Evolutionary conservation across 2,113 vertebrate genomes (phyloP), one percentile per base, ranked within the genome.

Genomic region (Litocranius walleri): DNA sequence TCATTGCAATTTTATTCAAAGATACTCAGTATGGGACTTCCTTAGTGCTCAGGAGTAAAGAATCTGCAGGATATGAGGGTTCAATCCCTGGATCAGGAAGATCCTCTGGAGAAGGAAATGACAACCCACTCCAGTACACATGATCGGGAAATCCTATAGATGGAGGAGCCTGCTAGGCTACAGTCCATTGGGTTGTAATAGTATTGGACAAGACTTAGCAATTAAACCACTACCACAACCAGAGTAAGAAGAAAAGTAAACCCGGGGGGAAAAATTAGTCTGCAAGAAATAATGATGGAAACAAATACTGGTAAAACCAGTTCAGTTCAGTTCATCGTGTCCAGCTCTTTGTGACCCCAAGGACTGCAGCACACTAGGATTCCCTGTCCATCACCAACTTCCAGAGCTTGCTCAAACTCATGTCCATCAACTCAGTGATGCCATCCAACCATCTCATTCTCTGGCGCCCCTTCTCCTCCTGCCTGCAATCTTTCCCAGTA

Each of bases 1-100:
- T 67, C 25, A 67, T 19, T 54, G 25, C 2, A 78, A 50, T 86
- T 96, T 91, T 89, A 83, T 62, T 64, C 81, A 88, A 89, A 33
- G 5, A 71, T 92, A 74, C 19, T 88, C 5, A 83, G n/a, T 40
- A 40, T 74, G 21, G 36, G 67, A 10, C 5, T 74, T 74, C 11
- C 67, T 11, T 74, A 36, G 64, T 36, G 36, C 10, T 74, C 19
- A 74, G 19, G 10, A 74, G 36, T 25, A 40, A 74, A 74, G 67
- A 40, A 74, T 74, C 67, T 6, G 36, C 36, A 40, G 36, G 36
- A 74, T 36, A 23, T 74, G 67, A 40, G 3, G 10, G 10, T 74
- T 74, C 36, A 74, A 74, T 6, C 5, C 21, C 36, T 40, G 5
- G 67, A 36, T 74, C 36, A 23, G 36, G 67, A 40, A 40, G 36